A percentile compares a stretch with the other conserved stretches of the same genome.
Evolutionary conservation across 1,140 invertebrate species (phyloP).

Genomic region (Saccostrea cuccullata): DNA sequence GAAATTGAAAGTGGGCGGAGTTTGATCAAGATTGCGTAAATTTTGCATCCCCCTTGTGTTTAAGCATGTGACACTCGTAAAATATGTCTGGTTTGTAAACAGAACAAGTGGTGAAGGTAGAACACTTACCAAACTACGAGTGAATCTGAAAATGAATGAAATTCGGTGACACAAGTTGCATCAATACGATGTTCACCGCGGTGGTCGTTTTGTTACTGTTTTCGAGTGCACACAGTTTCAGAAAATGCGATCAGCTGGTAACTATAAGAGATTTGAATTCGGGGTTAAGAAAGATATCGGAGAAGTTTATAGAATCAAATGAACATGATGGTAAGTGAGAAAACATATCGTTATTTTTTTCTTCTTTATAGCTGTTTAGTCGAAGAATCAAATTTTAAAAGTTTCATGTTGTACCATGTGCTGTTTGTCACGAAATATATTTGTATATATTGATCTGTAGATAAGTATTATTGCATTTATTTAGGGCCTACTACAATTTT

Average conservation of each 20-base stretch:
- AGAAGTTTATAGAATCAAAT: neutral
- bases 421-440: too few relatives aligned
- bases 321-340: too few relatives aligned
- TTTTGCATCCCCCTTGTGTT: neutral
- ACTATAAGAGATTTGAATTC: neutral
- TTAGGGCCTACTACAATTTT: too few relatives aligned
- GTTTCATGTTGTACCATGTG: too few relatives aligned
- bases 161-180: neutral
- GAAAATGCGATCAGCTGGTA: neutral
- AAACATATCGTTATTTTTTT: too few relatives aligned
- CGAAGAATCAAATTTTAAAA: too few relatives aligned
- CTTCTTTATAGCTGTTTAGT: too few relatives aligned
- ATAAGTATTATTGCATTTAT: too few relatives aligned
- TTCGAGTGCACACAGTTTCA: neutral
- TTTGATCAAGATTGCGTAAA: neutral
- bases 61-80: neutral
- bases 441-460: too few relatives aligned
- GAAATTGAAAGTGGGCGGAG: neutral
- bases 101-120: neutral
- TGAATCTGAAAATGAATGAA: too few relatives aligned
- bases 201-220: neutral
- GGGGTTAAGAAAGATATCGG: neutral
- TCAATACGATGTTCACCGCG: neutral
- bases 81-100: neutral
- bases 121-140: too few relatives aligned